Conservation (phyloP, 2,888 invertebrate genomes). For the Dioctria linearis region DNA sequence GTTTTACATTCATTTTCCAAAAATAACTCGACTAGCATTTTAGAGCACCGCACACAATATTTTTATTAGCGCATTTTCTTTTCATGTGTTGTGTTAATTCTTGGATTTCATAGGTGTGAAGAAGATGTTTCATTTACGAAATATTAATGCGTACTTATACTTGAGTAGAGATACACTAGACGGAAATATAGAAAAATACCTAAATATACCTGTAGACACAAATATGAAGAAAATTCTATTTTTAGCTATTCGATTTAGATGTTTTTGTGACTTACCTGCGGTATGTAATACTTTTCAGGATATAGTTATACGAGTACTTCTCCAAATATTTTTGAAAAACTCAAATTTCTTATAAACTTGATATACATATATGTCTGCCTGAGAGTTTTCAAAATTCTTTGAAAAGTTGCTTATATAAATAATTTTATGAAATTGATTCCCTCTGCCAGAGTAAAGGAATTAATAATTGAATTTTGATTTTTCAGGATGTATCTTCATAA, state of each 20-base stretch:
- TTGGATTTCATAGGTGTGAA: constrained; percentile 29
- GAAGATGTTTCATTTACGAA: constrained; percentile 46
- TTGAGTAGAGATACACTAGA: not conserved
- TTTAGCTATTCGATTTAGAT: constrained; percentile 52
- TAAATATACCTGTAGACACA: constrained; percentile 46
- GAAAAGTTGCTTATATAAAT: too few species aligned
- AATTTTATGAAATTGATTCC: too few species aligned
- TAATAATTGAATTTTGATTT: too few species aligned
- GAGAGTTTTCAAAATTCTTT: too few species aligned
- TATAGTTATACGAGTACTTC: not conserved
- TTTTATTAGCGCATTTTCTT: constrained; percentile 38
- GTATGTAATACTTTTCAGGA: constrained; percentile 41
- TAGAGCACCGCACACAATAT: constrained; percentile 27
- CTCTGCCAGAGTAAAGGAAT: too few species aligned
- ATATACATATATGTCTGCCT: too few species aligned
- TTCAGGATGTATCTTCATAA: too few species aligned
- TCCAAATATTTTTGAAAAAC: too few species aligned
- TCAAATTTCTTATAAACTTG: too few species aligned
- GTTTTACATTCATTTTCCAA: constrained; percentile 36
- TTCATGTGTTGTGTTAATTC: constrained; percentile 15
- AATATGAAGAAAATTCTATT: constrained; percentile 51
- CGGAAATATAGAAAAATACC: constrained; percentile 35
- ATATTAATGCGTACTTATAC: constrained; percentile 40
- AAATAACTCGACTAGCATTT: constrained; percentile 45
- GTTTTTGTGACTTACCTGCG: constrained; percentile 55